Percentiles rank a stretch among this genome's conserved stretches.
These are phyloP conservation scores for Sebastes nivosus DNA, from an alignment of 2,797 vertebrate species.

Conservation along the genomic window DNA sequence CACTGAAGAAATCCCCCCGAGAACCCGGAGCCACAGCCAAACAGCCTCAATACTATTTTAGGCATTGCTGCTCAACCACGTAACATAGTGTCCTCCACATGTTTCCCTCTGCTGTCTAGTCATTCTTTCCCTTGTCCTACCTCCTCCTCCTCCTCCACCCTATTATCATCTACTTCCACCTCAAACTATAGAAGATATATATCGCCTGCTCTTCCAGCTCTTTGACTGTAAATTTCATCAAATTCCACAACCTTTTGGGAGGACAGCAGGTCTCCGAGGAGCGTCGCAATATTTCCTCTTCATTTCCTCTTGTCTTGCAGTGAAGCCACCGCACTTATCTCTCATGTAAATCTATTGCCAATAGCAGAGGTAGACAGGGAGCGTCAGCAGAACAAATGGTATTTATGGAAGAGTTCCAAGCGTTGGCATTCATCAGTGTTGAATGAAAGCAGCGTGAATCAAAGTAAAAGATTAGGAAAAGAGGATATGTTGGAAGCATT, in stretches of 20 bases:
- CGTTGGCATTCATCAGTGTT: not conserved
- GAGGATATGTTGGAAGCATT: not conserved
- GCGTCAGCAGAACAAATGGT: not conserved
- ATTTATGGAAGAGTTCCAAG: not conserved
- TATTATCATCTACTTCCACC: conserved; percentile 17
- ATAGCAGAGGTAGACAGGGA: not conserved
- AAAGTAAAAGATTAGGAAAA: not conserved
- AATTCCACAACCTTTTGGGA: conserved; percentile 20
- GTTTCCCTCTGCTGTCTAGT: conserved; percentile 10
- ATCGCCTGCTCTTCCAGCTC: conserved; percentile 14
- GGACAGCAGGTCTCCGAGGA: conserved; percentile 30
- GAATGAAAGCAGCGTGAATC: not conserved
- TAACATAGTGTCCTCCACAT: conserved; percentile 24
- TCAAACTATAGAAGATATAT: conserved; percentile 15
- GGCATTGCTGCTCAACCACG: conserved; percentile 23
- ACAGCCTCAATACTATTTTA: conserved; percentile 55
- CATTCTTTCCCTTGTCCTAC: not conserved
- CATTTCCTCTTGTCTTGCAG: conserved; percentile 27
- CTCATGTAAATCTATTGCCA: conserved; percentile 3
- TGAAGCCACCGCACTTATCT: conserved; percentile 28
- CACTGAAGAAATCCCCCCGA: conserved; percentile 37
- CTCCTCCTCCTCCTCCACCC: not conserved
- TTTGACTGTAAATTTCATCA: conserved; percentile 49
- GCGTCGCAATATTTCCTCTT: conserved; percentile 31
- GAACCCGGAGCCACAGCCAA: conserved; percentile 27